A percentile compares a stretch with the other conserved stretches of the same genome.
These are phyloP conservation scores for Clinocottus analis DNA, from an alignment of 2,113 vertebrate species.

Conservation along the genomic window DNA sequence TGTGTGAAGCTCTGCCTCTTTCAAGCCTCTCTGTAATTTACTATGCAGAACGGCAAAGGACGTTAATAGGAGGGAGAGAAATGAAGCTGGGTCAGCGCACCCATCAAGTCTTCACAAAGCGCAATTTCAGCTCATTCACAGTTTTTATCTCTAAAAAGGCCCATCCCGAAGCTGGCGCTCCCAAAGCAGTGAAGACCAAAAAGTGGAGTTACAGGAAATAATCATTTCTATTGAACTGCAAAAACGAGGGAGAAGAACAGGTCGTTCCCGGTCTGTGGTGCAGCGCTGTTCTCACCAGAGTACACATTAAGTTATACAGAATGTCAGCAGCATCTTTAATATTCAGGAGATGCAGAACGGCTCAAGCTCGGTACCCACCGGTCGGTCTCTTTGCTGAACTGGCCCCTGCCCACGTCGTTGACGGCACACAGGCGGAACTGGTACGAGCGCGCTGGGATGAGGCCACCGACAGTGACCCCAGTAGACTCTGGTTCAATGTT, in stretches of 20 bases:
- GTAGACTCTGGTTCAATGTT: slow-evolving; percentile 90
- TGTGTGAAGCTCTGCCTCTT: slow-evolving; percentile 62
- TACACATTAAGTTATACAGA: slow-evolving; percentile 30
- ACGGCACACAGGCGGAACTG: slow-evolving; percentile 96
- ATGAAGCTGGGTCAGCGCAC: slow-evolving; percentile 70
- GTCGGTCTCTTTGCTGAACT: slow-evolving; percentile 96
- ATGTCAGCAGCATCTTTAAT: slow-evolving; percentile 14
- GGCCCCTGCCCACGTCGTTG: slow-evolving; percentile 95
- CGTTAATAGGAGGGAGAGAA: slow-evolving; percentile 55
- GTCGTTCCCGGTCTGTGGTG: slow-evolving; percentile 46
- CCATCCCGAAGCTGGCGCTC: slow-evolving; percentile 28
- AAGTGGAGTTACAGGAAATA: slow-evolving; percentile 60
- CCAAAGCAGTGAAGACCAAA: slow-evolving; percentile 50
- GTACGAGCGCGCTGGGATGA: slow-evolving; percentile 95
- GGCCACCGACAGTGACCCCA: slow-evolving; percentile 86
- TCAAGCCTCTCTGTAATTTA: slow-evolving; percentile 55
- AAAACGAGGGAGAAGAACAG: slow-evolving; percentile 17
- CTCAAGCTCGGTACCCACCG: slow-evolving; percentile 82
- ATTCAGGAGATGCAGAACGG: slow-evolving; percentile 20
- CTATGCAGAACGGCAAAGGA: slow-evolving; percentile 43
- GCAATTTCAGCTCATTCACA: slow-evolving; percentile 70
- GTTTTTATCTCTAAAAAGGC: slow-evolving; percentile 61
- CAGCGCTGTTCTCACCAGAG: neutral
- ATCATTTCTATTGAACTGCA: slow-evolving; percentile 53
- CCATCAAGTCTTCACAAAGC: slow-evolving; percentile 70